These are phyloP conservation scores for Anser cygnoides DNA, from an alignment of 2,113 vertebrate species.

Conservation along the genomic window DNA sequence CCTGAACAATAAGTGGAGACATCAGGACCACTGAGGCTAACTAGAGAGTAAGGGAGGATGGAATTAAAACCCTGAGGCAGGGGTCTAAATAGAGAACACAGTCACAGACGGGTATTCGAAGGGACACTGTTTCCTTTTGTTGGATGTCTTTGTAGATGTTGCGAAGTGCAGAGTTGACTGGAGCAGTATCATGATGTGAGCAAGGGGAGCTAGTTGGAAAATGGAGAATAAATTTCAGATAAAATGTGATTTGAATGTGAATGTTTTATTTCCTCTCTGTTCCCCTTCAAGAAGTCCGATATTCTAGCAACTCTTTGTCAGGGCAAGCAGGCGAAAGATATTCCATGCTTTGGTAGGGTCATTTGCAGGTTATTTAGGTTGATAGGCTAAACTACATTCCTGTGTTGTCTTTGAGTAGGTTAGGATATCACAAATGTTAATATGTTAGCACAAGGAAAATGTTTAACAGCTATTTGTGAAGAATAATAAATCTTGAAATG, in stretches of 20 bases:
- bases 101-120: neutral
- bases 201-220: neutral
- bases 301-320: neutral
- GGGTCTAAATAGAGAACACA: slow-evolving; percentile 1
- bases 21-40: neutral
- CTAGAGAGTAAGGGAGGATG: neutral
- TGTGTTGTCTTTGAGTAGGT: neutral
- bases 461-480: neutral
- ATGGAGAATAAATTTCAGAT: neutral
- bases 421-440: neutral
- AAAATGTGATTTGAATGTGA: neutral
- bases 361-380: neutral
- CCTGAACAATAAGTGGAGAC: slow-evolving; percentile 25
- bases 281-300: neutral
- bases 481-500: slow-evolving; percentile 11
- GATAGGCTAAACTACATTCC: neutral
- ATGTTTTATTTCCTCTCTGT: neutral
- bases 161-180: neutral
- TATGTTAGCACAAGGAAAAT: neutral
- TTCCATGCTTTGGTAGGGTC: neutral
- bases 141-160: neutral
- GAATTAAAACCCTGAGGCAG: slow-evolving; percentile 18
- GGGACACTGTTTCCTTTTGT: neutral
- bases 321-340: neutral
- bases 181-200: neutral